Base-by-base conservation (phyloP, 2,113 vertebrate genomes). In the Periophthalmus modestus region DNA sequence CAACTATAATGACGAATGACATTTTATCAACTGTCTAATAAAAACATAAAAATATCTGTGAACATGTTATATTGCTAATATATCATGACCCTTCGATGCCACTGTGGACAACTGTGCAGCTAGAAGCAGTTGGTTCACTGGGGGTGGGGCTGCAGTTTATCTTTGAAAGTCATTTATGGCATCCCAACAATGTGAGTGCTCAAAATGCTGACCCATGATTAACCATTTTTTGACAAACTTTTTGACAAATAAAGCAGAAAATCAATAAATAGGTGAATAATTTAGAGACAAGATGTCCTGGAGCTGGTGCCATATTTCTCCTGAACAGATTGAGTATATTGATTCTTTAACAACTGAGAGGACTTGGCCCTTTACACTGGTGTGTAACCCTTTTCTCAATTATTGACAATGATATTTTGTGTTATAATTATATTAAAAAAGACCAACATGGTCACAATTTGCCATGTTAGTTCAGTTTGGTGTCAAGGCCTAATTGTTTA, bases 151-250 rank as follows among this genome's bases (percentile, higher is more conserved):
- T 7, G 33, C 24, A 14, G 39, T 76, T 70, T 14, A 55, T 77
- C 47, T 59, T 48, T 24, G 46, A 77, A 72, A 66, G 73, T 75
- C 24, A 72, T 63, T 68, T 54, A 47, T 34, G 75, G 73, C 79
- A 85, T 87, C 62, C 71, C 43, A 14, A 77, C 79, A 16, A 77
- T 59, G 77, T 3, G 65, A 67, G 10, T 70, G 47, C 54, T 23
- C 54, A 48, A 74, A 80, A 84, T 65, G 70, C 66, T 36, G 43
- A 58, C n/a, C 18, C 18, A 14, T 34, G 46, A 57, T 66, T 54
- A 71, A 36, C 16, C n/a, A n/a, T 39, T 28, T 28, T 28, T 28
- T n/a, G n/a, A 18, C 1, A 18, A 7, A 13, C 16, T n/a, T 39
- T 39, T 21, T 65, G 62, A n/a, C 7, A 12, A 65, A 43, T 39